Evolutionary conservation across 2,113 vertebrate genomes (phyloP).

Genomic region (Thalassarche chlororhynchos): DNA sequence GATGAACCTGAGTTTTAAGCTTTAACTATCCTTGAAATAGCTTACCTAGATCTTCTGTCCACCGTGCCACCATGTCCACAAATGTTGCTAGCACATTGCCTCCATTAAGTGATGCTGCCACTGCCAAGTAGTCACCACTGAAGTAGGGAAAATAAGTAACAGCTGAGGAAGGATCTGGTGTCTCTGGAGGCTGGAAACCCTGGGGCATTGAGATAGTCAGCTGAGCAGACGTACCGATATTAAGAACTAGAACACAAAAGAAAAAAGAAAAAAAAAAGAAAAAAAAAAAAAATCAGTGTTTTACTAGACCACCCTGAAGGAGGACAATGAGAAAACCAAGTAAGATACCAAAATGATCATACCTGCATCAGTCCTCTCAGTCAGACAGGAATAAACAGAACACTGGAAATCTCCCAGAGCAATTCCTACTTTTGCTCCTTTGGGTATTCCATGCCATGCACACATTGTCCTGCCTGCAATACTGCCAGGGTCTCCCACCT

Average conservation of each 20-base stretch:
- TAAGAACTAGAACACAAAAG: conserved; percentile 80
- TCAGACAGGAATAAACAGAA: conserved; percentile 92
- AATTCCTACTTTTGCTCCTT: conserved; percentile 84
- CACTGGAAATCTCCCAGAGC: conserved; percentile 95
- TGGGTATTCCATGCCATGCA: conserved; percentile 86
- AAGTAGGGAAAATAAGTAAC: conserved; percentile 91
- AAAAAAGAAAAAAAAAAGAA: not conserved
- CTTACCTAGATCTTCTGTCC: conserved; percentile 90
- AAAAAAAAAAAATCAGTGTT: not conserved
- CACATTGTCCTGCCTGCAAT: conserved; percentile 79
- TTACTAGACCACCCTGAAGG: not conserved
- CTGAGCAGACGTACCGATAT: conserved; percentile 95
- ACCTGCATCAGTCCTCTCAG: conserved; percentile 87
- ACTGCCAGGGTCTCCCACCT: conserved; percentile 79
- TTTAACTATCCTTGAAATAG: not conserved
- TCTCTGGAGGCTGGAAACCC: conserved; percentile 82
- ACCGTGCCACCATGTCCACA: conserved; percentile 84
- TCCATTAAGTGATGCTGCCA: conserved; percentile 94
- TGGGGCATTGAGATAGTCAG: conserved; percentile 84
- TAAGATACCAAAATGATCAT: not conserved
- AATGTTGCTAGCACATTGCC: conserved; percentile 90
- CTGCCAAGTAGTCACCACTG: conserved; percentile 82
- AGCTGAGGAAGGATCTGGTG: conserved; percentile 77
- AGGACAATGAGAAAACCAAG: not conserved
- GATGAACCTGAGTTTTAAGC: not conserved